Evolutionary conservation across 2,797 vertebrate species (phyloP).

Genomic region (Lagorchestes hirsutus): DNA sequence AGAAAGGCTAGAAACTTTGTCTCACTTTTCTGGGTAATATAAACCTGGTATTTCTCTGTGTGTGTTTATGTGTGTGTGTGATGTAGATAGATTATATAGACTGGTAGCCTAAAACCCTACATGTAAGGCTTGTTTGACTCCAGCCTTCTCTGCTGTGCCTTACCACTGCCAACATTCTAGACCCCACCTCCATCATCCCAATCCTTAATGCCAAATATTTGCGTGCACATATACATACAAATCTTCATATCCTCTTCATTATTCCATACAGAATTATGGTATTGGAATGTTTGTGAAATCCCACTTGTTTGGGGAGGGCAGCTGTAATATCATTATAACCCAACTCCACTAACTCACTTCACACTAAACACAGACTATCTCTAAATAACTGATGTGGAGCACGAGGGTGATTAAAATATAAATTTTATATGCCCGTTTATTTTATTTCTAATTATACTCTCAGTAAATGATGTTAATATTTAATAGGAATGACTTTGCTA

Average conservation of each 20-base stretch:
- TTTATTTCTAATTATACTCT: slow-evolving; percentile 77
- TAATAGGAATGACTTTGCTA: slow-evolving; percentile 77
- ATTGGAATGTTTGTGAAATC: slow-evolving; percentile 40
- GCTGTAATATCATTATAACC: slow-evolving; percentile 15
- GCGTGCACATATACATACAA: neutral
- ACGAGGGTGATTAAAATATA: slow-evolving; percentile 73
- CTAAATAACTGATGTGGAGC: slow-evolving; percentile 58
- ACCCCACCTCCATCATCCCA: neutral
- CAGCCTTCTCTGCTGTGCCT: neutral
- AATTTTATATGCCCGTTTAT: slow-evolving; percentile 72
- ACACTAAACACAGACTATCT: slow-evolving; percentile 34
- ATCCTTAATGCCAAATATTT: neutral
- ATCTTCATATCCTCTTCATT: slow-evolving; percentile 7
- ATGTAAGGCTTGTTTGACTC: neutral
- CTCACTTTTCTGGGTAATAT: neutral
- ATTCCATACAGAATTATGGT: slow-evolving; percentile 23
- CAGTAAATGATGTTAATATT: slow-evolving; percentile 77
- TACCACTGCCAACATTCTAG: neutral
- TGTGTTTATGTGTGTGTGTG: neutral
- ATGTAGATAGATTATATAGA: no score
- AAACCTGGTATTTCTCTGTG: neutral
- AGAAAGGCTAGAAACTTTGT: neutral
- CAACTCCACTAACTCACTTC: slow-evolving; percentile 4
- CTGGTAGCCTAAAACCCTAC: neutral
- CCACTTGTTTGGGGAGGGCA: slow-evolving; percentile 6